A percentile compares a stretch with the other conserved stretches of the same genome.
phyloP scores from a whole-genome alignment of 1,140 invertebrate species.

The Armadillidium nasatum region DNA sequence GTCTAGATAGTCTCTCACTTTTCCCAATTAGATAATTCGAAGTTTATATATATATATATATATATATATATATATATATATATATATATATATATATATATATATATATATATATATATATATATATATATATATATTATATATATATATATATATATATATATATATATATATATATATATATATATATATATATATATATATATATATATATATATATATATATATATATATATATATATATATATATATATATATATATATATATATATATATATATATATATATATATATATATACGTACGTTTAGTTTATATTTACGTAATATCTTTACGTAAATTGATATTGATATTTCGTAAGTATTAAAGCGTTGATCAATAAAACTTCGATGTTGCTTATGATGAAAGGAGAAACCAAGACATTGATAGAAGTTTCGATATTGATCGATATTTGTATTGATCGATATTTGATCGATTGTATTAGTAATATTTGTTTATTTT shows the following conservation, averaged over 20 bases:
- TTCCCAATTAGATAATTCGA: too few relatives aligned
- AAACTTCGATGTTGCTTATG: too few relatives aligned
- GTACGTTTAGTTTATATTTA: not conserved
- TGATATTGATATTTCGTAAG: too few relatives aligned
- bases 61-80: slow-evolving; percentile 11
- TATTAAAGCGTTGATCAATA: too few relatives aligned
- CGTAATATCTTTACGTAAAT: too few relatives aligned
- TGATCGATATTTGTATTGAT: too few relatives aligned
- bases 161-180: not conserved
- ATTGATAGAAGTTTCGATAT: too few relatives aligned
- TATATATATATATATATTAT: not conserved
- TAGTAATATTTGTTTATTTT: too few relatives aligned
- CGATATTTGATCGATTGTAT: too few relatives aligned
- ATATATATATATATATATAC: not conserved
- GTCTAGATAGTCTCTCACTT: too few relatives aligned
- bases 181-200: not conserved
- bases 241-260: not conserved
- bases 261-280: not conserved
- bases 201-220: not conserved
- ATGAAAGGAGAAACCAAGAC: too few relatives aligned
- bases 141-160: slow-evolving; percentile 1
- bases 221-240: not conserved
- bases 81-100: not conserved
- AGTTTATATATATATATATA: not conserved
- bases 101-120: not conserved